phyloP scores from a whole-genome alignment of 2,113 vertebrate genomes.

The Ranitomeya variabilis region DNA sequence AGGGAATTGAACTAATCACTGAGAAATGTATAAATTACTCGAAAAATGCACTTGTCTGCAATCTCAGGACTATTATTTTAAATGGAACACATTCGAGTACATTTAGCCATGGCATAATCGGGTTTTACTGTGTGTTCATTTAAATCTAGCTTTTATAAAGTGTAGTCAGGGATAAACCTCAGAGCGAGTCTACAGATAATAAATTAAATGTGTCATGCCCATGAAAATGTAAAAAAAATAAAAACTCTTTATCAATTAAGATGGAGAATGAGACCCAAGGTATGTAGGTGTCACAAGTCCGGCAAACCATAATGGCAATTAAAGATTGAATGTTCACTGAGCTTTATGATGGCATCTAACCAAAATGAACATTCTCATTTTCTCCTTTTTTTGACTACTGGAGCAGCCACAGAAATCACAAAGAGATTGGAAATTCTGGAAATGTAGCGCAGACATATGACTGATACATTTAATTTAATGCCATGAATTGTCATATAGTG shows the following conservation, averaged over 20 bases:
- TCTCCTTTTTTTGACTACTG: neutral
- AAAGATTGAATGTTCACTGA: constrained; percentile 20
- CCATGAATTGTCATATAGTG: constrained; percentile 21
- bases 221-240: neutral
- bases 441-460: constrained; percentile 12
- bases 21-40: constrained; percentile 74
- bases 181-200: constrained; percentile 58
- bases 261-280: neutral
- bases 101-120: constrained; percentile 72
- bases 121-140: constrained; percentile 67
- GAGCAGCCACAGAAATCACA: neutral
- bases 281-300: constrained; percentile 44
- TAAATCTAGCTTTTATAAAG: constrained; percentile 64
- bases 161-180: constrained; percentile 60
- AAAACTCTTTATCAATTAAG: constrained; percentile 21
- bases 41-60: constrained; percentile 75
- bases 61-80: constrained; percentile 75
- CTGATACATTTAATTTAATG: constrained; percentile 28
- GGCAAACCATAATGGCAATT: constrained; percentile 37
- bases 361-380: constrained; percentile 13
- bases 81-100: constrained; percentile 73
- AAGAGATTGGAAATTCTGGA: constrained; percentile 26
- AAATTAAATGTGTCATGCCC: constrained; percentile 51
- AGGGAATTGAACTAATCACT: constrained; percentile 79
- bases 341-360: neutral